Evolutionary conservation across 2,888 invertebrate genomes (phyloP), one percentile per base, ranked within the genome.

Genomic region (Acholoe squamosa): DNA sequence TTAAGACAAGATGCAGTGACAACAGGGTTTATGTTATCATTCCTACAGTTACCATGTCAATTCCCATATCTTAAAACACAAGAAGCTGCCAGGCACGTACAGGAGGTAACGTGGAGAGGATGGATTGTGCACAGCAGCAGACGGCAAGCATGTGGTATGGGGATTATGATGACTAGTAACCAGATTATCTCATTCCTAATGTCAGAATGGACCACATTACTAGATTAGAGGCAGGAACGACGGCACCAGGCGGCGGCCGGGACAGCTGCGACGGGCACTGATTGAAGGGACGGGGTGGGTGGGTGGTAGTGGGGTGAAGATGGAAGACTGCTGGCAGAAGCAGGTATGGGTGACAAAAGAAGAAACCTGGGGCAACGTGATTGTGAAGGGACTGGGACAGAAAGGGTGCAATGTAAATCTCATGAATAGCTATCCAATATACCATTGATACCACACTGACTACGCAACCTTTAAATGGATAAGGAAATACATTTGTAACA

Each of bases 151-250:
- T 71, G 71, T 71, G 71, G 71, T 71, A 16, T 25, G 28, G 28
- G 71, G 71, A 71, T 71, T 71, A 71, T 28, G 28, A 16, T 71
- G 71, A 31, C 31, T 14, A 31, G 14, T 71, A 71, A 71, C 28
- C 14, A 14, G 71, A 71, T 71, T 71, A 71, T 71, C 71, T 71
- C 71, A 71, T 71, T 71, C 71, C 14, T 71, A 71, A 71, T 71
- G 25, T 5, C 71, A 31, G 71, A n/a, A 71, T 28, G 71, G 25
- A 71, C 71, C 1, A 25, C 71, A 14, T 28, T n/a, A 71, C 25
- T 28, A 3, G 71, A 71, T 71, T 71, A 71, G 1, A 14, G 71
- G 61, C 61, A 31, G 71, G 28, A 71, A 19, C 71, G 71, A 25
- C 31, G 71, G 28, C 28, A 31, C 71, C 28, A 16, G 71, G 61